Conservation (phyloP, 1,140 invertebrate species). For the Delia radicum region DNA sequence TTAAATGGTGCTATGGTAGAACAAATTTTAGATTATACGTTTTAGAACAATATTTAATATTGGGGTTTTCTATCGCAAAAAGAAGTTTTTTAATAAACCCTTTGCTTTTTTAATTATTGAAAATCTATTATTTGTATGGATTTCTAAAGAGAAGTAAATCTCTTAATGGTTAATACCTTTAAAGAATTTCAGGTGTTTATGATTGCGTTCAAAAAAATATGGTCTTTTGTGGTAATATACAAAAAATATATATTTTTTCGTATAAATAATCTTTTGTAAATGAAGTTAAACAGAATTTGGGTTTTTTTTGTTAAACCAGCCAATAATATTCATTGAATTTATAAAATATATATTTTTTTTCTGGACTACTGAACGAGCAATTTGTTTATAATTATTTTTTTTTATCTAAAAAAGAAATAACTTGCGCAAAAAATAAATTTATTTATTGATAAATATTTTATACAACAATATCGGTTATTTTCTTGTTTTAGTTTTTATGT, state of each 20-base stretch:
- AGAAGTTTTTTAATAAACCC: too few species aligned
- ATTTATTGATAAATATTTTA: constrained; percentile 18
- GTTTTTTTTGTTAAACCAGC: neutral
- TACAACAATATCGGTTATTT: constrained; percentile 15
- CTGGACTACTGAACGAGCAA: neutral
- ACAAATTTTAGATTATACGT: too few species aligned
- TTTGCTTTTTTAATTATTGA: too few species aligned
- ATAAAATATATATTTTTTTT: constrained; percentile 1
- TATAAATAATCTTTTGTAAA: neutral
- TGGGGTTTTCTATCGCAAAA: too few species aligned
- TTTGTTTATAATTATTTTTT: neutral
- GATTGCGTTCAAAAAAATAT: too few species aligned
- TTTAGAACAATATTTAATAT: too few species aligned
- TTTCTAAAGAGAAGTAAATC: too few species aligned
- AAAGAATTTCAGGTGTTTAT: too few species aligned
- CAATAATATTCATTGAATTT: constrained; percentile 2
- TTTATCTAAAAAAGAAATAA: neutral
- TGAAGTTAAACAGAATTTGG: neutral
- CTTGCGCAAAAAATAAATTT: neutral
- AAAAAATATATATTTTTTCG: neutral
- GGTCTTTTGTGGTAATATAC: neutral
- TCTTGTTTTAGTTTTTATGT: neutral
- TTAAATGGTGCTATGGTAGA: too few species aligned
- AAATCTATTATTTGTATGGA: too few species aligned
- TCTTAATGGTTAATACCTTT: too few species aligned